Evolutionary conservation across 2,888 invertebrate genomes (phyloP), one percentile per base, ranked within the genome.

Genomic region (Dusona sp.): DNA sequence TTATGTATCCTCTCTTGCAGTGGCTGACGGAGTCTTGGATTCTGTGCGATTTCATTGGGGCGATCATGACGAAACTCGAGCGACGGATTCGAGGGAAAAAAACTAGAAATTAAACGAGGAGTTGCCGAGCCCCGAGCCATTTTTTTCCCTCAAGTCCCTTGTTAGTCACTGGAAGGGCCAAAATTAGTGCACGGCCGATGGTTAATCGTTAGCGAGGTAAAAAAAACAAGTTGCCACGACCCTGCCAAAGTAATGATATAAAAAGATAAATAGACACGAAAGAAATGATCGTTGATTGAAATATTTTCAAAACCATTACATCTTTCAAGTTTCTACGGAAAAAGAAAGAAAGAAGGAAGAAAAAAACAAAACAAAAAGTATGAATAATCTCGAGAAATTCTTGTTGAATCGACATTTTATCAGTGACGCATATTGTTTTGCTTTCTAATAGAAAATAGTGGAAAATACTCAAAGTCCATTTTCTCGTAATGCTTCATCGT

Each of bases 21-120:
- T 75, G 82, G 86, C 85, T 65, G 64, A 79, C 65, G 57, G 68
- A 73, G 48, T 45, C 48, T 38, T 51, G 36, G 33, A 22, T 29
- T 29, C 64, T 9, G 42, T 42, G 78, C 54, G 78, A 36, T 80
- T 57, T 75, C 78, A 45, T 80, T 74, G 61, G 65, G 48, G 36
- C 54, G 45, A 48, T 74, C 64, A 45, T 82, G 70, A 36, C 65
- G 68, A 72, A 65, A 65, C 48, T 42, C 57, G 51, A 51, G 65
- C 80, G 75, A 57, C 72, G 85, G 87, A 90, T 92, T 91, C 88
- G 89, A n/a, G n/a, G 90, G 80, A 75, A 75, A 61, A 78, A 92
- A 92, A 92, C 90, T 90, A 89, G 89, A 88, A 89, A 89, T 88
- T 88, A 89, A 91, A 89, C 87, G 88, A 89, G 88, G 70, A 83